Evolutionary conservation across 2,888 invertebrate genomes (phyloP), one percentile per base, ranked within the genome.

Genomic region (Papilio elwesi): DNA sequence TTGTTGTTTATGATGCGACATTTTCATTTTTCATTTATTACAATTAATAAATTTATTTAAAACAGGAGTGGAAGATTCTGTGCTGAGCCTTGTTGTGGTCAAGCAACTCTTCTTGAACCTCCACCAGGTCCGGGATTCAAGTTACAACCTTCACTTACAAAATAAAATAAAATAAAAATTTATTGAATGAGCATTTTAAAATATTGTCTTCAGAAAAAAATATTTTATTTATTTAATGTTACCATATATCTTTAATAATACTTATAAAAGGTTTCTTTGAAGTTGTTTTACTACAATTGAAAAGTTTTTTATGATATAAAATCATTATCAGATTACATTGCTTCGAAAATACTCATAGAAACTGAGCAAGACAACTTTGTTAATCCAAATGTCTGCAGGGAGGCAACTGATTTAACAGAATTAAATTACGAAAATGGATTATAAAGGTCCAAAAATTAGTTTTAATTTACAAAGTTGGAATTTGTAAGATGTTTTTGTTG

Each of bases 41-140:
- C 16, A 16, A 1, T n/a, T 26, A 11, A 13, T 26, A 26, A 51
- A 53, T 53, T 57, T 2, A 55, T 12, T 74, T 47, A 67, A 80
- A 80, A 11, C 78, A 92, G 92, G 74, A 89, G 81, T 68, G 91
- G 90, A 48, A 86, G 92, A 75, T 88, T 76, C 70, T 80, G 83
- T 3, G 76, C 83, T 15, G 92, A 92, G 73, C 92, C 92, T 6
- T 68, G 78, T 26, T 78, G 80, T 67, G 89, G 89, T 0, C 72
- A 79, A 57, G 89, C 88, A 0, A 81, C 78, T 6, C 78, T 93
- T 3, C 71, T 78, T 3, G 69, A 71, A 7, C 52, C 68, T 43
- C 90, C 90, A 0, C 89, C 88, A 0, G 74, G 76, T 0, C 90
- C 91, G 3, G 91, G 91, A 0, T 84, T 76, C 73, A 80, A 86